phyloP scores from a whole-genome alignment of 1,140 invertebrate species.

The Drosophila nikananu region DNA sequence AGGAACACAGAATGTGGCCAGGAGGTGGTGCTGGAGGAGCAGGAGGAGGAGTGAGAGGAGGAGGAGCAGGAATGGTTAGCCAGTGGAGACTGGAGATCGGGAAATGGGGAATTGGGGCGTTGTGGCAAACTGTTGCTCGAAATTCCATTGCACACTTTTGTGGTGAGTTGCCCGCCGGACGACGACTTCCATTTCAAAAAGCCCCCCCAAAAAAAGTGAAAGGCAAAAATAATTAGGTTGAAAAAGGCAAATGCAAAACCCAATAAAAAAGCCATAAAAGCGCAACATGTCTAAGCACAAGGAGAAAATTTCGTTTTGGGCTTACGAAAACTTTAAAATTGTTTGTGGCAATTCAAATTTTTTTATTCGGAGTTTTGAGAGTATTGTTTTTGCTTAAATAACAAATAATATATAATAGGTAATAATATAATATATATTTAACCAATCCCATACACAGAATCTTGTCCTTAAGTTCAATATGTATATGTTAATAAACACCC shows the following conservation, averaged over 20 bases:
- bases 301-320: not conserved
- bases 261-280: slow-evolving; percentile 13
- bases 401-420: no score
- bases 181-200: not conserved
- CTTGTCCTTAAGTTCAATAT: no score
- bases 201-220: not conserved
- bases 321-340: not conserved
- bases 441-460: no score
- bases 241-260: not conserved
- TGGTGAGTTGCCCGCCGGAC: slow-evolving; percentile 19
- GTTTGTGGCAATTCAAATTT: not conserved
- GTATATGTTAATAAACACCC: no score
- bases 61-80: not conserved
- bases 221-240: slow-evolving; percentile 25
- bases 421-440: no score
- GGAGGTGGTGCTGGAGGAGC: no score
- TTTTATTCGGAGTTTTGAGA: not conserved
- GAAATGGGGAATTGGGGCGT: not conserved
- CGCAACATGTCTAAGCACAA: not conserved
- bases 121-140: slow-evolving; percentile 45
- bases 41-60: no score
- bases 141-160: slow-evolving; percentile 26
- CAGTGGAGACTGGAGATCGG: no score
- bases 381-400: not conserved
- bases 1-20: slow-evolving; percentile 18